phyloP scores from a whole-genome alignment of 2,888 invertebrate species.

The Amblyteles armatorius region DNA sequence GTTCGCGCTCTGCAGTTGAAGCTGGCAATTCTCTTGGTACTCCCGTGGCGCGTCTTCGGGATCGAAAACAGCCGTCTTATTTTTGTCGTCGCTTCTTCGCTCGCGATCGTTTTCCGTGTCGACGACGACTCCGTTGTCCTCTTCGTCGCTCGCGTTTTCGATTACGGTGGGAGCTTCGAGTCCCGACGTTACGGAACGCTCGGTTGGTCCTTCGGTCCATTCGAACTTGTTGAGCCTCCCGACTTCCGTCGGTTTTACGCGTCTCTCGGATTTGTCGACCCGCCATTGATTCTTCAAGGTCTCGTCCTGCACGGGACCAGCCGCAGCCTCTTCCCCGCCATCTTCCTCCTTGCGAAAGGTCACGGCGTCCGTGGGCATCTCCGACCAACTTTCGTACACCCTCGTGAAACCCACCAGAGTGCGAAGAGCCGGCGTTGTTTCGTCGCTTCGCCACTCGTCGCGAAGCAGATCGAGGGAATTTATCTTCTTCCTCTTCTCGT shows the following conservation, averaged over 20 bases:
- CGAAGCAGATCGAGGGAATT: conserved; percentile 57
- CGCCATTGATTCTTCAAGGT: conserved; percentile 53
- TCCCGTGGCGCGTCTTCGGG: conserved; percentile 51
- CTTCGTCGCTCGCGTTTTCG: conserved; percentile 44
- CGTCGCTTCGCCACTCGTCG: conserved; percentile 71
- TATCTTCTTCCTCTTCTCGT: conserved; percentile 62
- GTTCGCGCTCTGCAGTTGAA: conserved; percentile 44
- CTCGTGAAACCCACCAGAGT: conserved; percentile 58
- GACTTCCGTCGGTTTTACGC: conserved; percentile 56
- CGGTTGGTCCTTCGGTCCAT: conserved; percentile 59
- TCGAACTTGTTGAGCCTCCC: conserved; percentile 59
- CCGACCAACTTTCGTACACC: conserved; percentile 53
- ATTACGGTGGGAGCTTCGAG: not conserved
- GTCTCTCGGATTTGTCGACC: conserved; percentile 50
- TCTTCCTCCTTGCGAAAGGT: conserved; percentile 18
- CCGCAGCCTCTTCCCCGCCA: not conserved
- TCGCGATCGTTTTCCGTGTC: not conserved
- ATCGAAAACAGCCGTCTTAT: conserved; percentile 16
- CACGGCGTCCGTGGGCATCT: conserved; percentile 19
- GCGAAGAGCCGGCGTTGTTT: conserved; percentile 52
- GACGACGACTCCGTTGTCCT: conserved; percentile 12
- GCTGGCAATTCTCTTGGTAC: conserved; percentile 62
- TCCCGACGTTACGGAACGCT: not conserved
- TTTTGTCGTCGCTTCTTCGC: conserved; percentile 31
- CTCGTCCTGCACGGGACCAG: conserved; percentile 42